phyloP scores from a whole-genome alignment of 2,797 vertebrate genomes.

The Synaphobranchus kaupii region DNA sequence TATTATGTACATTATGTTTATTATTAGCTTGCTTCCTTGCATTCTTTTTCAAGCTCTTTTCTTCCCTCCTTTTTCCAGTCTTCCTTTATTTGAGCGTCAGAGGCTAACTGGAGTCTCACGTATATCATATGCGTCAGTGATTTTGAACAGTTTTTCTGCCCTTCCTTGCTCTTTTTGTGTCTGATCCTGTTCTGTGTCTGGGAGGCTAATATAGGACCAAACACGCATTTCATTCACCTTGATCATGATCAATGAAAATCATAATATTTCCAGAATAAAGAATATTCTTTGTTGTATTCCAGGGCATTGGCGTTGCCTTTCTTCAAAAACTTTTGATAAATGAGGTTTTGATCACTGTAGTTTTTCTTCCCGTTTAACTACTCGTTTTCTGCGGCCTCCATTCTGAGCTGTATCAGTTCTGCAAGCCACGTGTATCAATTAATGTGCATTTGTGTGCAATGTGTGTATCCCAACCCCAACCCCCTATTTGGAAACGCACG shows the following conservation, averaged over 20 bases:
- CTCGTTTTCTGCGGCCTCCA: neutral
- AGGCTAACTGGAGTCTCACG: slow-evolving; percentile 4
- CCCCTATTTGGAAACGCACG: too few species aligned
- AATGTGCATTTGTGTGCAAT: neutral
- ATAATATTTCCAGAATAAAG: slow-evolving; percentile 11
- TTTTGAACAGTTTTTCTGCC: slow-evolving; percentile 24
- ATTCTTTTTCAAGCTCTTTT: slow-evolving; percentile 17
- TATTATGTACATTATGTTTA: slow-evolving; percentile 25
- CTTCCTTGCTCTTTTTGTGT: slow-evolving; percentile 20
- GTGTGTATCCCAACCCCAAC: too few species aligned
- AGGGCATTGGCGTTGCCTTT: neutral
- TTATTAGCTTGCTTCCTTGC: slow-evolving; percentile 22
- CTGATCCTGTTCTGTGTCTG: neutral
- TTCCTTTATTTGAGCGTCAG: neutral
- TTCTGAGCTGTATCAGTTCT: neutral
- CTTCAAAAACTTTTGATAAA: neutral
- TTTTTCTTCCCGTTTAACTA: neutral
- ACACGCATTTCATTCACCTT: neutral
- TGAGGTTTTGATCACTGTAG: neutral
- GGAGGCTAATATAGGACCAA: neutral
- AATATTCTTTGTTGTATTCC: slow-evolving; percentile 10
- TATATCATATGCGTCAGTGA: neutral
- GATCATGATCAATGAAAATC: slow-evolving; percentile 25
- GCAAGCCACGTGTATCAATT: neutral
- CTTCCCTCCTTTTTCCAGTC: neutral